These are phyloP conservation scores for Capreolus pygargus DNA, from an alignment of 2,113 vertebrate species.

Conservation along the genomic window DNA sequence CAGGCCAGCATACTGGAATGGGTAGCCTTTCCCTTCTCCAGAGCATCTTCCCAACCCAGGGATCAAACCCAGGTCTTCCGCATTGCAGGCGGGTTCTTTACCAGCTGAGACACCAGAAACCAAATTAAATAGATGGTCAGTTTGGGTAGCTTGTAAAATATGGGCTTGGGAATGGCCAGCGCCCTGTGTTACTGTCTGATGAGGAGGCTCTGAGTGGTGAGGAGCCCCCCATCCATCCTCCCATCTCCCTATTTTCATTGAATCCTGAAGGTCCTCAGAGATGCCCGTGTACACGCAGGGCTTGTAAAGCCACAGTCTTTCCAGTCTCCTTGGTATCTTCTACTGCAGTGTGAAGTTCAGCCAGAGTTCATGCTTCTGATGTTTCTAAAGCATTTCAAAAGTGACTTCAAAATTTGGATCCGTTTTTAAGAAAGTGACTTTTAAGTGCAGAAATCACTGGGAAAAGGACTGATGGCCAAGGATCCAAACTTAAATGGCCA, in stretches of 20 bases:
- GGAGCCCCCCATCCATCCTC: background rate
- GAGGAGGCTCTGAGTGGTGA: too few species aligned
- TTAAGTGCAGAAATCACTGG: background rate
- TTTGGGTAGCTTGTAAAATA: background rate
- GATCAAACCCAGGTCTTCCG: rapidly evolving
- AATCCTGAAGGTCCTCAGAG: too few species aligned
- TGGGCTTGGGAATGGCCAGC: background rate
- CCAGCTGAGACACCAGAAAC: background rate
- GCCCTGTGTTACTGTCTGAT: background rate
- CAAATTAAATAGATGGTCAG: background rate
- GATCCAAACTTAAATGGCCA: background rate
- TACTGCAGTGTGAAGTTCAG: background rate
- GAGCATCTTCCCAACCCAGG: background rate
- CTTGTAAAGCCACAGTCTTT: background rate
- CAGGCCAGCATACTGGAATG: background rate
- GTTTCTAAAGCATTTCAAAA: slow-evolving; percentile 30
- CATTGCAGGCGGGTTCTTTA: background rate
- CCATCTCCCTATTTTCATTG: rapidly evolving
- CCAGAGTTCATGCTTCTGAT: background rate
- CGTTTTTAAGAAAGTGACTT: background rate
- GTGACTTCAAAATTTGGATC: slow-evolving; percentile 16
- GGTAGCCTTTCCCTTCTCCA: background rate
- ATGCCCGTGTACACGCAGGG: background rate
- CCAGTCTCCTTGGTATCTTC: background rate
- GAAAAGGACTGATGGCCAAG: background rate